Evolutionary conservation across 2,113 vertebrate species (phyloP).

Genomic region (Lepus americanus): DNA sequence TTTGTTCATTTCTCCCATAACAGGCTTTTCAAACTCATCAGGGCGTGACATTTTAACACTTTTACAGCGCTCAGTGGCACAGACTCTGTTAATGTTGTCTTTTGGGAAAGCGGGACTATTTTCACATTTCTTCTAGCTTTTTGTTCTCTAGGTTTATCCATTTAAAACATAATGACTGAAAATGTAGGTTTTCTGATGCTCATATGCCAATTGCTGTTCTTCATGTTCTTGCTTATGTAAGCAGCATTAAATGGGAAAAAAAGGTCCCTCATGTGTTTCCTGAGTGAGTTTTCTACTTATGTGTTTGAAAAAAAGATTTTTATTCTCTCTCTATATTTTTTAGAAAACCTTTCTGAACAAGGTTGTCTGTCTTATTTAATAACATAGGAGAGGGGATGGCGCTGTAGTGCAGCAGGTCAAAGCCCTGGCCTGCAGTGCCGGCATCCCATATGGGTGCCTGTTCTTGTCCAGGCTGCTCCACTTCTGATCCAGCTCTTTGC

Average conservation of each 20-base stretch:
- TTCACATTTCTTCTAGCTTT: constrained; percentile 17
- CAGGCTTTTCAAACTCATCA: not conserved
- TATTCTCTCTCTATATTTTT: not conserved
- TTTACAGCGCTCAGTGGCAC: not conserved
- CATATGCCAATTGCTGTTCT: not conserved
- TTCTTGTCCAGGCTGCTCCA: no score
- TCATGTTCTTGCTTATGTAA: not conserved
- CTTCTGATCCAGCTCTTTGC: no score
- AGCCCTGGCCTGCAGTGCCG: no score
- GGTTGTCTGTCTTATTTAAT: not conserved
- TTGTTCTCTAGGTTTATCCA: not conserved
- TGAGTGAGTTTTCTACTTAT: not conserved
- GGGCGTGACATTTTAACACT: not conserved
- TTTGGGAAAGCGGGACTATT: not conserved
- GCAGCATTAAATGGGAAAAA: not conserved
- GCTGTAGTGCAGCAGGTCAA: no score
- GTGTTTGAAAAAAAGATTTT: constrained; percentile 41
- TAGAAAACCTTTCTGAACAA: constrained; percentile 1
- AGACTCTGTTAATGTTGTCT: not conserved
- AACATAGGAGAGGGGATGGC: not conserved
- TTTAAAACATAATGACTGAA: constrained; percentile 2
- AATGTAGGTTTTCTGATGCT: not conserved
- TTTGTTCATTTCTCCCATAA: not conserved
- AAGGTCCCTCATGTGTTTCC: not conserved
- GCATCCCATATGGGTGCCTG: no score